Evolutionary conservation across 2,113 vertebrate genomes (phyloP), one percentile per base, ranked within the genome.

Genomic region (Pseudolaguvia tuberculata): DNA sequence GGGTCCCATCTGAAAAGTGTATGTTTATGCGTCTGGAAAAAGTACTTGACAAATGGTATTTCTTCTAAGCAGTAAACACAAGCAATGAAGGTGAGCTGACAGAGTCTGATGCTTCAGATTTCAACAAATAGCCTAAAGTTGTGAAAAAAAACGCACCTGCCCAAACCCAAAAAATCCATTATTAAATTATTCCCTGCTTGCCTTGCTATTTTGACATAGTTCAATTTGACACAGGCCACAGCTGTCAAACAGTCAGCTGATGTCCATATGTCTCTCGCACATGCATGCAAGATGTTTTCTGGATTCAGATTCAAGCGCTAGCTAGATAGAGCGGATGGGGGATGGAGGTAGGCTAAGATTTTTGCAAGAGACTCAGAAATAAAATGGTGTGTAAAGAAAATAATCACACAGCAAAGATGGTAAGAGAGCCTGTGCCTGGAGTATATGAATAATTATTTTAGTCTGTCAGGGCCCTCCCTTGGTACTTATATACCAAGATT

Each of bases 151-250:
- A 1, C 39, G 3, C 6, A 17, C 2, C 29, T 23, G 20, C 61
- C 55, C 61, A 47, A 61, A 66, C 31, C 50, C 20, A 39, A 66
- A 66, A 45, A 67, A 66, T 66, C 59, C 15, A 3, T 15, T 14
- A 31, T 66, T 50, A 67, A 74, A 75, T 51, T 17, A 57, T 61
- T 67, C 73, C 73, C 73, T 27, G 39, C 23, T 42, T 45, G 31
- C 51, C 31, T 47, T 7, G 2, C 39, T 31, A 35, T 75, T 74
- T 66, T 45, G 61, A 74, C 72, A 74, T 45, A 21, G 66, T 74
- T 74, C 56, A 61, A 66, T 65, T 66, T 50, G 48, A 31, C 56
- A 35, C 50, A 18, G 50, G 72, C 50, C 61, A 74, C n/a, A 66
- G 61, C 50, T 21, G 35, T 74, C 72, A 65, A 51, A 74, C 50